phyloP scores from a whole-genome alignment of 1,140 invertebrate genomes.

The Drosophila tristis region DNA sequence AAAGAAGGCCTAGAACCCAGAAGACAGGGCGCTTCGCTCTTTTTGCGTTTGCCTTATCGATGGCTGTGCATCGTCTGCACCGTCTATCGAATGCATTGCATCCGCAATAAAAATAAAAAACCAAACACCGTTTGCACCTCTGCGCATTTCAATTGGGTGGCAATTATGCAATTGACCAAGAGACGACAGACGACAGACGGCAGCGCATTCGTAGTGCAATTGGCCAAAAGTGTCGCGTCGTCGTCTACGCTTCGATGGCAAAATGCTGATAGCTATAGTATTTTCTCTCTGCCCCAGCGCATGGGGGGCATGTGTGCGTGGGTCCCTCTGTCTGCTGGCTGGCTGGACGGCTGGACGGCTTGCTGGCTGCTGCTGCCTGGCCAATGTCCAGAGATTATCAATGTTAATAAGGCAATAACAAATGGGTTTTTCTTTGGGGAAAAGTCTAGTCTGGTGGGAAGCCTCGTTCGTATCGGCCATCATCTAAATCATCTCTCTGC shows the following conservation, averaged over 20 bases:
- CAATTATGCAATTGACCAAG: slow-evolving; percentile 71
- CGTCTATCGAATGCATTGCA: slow-evolving; percentile 42
- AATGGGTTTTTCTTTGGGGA: slow-evolving; percentile 13
- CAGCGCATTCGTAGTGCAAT: slow-evolving; percentile 56
- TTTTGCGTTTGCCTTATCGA: slow-evolving; percentile 53
- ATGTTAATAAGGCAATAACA: slow-evolving; percentile 78
- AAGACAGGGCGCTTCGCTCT: slow-evolving; percentile 50
- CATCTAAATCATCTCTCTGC: too few species aligned
- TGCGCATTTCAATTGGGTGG: slow-evolving; percentile 67
- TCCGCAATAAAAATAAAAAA: slow-evolving; percentile 69
- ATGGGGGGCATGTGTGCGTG: slow-evolving; percentile 53
- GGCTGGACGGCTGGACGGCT: slow-evolving; percentile 39
- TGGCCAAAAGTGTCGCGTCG: slow-evolving; percentile 71
- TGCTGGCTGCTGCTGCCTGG: slow-evolving; percentile 48
- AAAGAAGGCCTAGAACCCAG: slow-evolving; percentile 11
- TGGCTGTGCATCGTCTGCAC: slow-evolving; percentile 64
- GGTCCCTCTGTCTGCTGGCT: slow-evolving; percentile 47
- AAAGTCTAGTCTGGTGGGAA: too few species aligned
- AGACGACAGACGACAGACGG: neutral
- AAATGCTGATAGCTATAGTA: slow-evolving; percentile 38
- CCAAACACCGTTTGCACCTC: slow-evolving; percentile 52
- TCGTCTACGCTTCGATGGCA: slow-evolving; percentile 64
- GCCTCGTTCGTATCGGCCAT: too few species aligned
- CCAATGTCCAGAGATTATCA: slow-evolving; percentile 78
- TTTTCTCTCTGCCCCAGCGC: neutral